Evolutionary conservation across 2,797 vertebrate species (phyloP).

Genomic region (Macrochelys suwanniensis): DNA sequence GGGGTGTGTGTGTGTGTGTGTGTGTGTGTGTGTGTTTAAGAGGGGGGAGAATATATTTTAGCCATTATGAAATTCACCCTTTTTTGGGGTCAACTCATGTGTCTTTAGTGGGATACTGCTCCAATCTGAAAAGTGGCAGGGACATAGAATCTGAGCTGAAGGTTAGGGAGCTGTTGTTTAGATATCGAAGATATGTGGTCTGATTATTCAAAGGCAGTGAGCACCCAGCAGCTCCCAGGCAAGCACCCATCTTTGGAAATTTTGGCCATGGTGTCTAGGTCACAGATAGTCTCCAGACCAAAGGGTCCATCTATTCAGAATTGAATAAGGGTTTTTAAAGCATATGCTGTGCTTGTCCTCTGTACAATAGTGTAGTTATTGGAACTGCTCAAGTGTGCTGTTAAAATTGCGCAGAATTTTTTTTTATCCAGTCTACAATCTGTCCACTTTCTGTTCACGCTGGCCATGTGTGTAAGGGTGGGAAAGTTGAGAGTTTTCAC

Average conservation of each 20-base stretch:
- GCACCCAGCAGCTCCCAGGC: too few relatives aligned
- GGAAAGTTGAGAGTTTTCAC: neutral
- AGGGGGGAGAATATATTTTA: too few relatives aligned
- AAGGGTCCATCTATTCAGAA: neutral
- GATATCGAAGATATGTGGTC: neutral
- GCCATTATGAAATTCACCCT: neutral
- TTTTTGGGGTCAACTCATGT: too few relatives aligned
- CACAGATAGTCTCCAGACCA: too few relatives aligned
- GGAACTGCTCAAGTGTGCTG: neutral
- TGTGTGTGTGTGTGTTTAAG: too few relatives aligned
- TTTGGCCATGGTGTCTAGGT: neutral
- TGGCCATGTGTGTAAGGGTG: neutral
- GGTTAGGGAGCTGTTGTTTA: neutral
- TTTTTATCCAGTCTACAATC: neutral
- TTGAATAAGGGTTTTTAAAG: neutral
- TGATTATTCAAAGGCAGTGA: too few relatives aligned
- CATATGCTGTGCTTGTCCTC: neutral
- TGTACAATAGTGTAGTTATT: neutral
- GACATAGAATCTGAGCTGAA: neutral
- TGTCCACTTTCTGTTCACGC: neutral
- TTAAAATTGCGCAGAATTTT: neutral
- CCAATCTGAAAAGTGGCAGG: neutral
- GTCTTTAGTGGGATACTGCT: neutral
- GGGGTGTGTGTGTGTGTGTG: too few relatives aligned
- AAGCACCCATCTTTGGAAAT: neutral